Base-by-base conservation (phyloP, 2,113 vertebrate genomes). In the Panthera tigris region DNA sequence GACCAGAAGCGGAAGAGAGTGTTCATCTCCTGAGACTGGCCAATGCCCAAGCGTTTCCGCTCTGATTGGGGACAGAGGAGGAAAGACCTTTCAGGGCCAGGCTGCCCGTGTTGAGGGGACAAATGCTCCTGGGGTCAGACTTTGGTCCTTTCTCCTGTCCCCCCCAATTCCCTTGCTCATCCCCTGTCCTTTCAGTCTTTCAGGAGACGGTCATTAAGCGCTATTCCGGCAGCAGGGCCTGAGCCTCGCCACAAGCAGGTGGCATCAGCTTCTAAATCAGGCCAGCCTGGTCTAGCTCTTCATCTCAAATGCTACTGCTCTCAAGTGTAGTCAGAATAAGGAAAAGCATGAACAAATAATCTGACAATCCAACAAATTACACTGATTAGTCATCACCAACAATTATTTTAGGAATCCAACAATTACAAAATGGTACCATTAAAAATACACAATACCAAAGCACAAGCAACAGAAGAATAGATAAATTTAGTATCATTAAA, bases 11-110 rank as follows among this genome's bases (percentile, higher is more conserved):
- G 99, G 98, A 99, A 99, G 11, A 99, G 99, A 0, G 99, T 99
- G 98, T 99, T 99, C 99, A 99, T 99, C 98, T 99, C 99, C 99
- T 99, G 99, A 91, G 99, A 99, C 84, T 99, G 99, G 97, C 99
- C 99, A 7, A 99, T 99, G 96, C 99, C 99, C 97, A 99, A 99
- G 57, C 99, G 99, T 98, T 99, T 99, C 45, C 99, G 99, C 98
- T 99, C 99, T 99, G 98, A 91, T 93, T 91, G 41, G 36, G 0
- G 10, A 84, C 31, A 8, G 82, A 97, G 3, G 88, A 10, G 6
- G 21, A 8, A 57, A 27, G 19, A 79, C 3, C 7, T 29, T 15
- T 94, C 73, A 95, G 45, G 31, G 65, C 2, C 48, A 69, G 14
- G 41, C 29, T 81, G 73, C 39, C 48, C 39, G 27, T 25, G 50